phyloP scores from a whole-genome alignment of 2,888 invertebrate species.

The Arrhopalites spinosus region DNA sequence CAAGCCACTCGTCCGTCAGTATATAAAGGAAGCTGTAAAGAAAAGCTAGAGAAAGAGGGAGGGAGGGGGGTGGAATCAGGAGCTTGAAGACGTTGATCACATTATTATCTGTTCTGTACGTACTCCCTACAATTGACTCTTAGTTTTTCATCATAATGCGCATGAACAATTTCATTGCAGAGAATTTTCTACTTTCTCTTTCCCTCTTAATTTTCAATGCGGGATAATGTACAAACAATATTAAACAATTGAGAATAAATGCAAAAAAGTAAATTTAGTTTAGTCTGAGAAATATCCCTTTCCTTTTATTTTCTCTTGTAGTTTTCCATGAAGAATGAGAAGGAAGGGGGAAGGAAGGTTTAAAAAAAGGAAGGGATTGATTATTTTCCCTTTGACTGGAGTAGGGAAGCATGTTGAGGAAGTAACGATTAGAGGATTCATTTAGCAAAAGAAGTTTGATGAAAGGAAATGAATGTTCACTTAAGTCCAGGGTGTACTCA shows the following conservation, averaged over 20 bases:
- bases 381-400: conserved; percentile 35
- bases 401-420: conserved; percentile 37
- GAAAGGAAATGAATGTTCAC: conserved; percentile 39
- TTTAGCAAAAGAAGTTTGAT: conserved; percentile 39
- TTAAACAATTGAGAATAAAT: too few species aligned
- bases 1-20: not conserved
- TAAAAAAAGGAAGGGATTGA: conserved; percentile 32
- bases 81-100: too few species aligned
- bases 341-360: not conserved
- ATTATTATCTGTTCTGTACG: not conserved
- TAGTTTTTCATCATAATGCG: not conserved
- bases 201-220: too few species aligned
- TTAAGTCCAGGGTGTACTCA: conserved; percentile 28
- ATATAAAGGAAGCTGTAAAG: too few species aligned
- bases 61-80: not conserved
- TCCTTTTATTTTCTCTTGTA: too few species aligned
- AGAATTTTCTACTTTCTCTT: conserved; percentile 7
- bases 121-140: not conserved
- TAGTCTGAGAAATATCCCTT: too few species aligned
- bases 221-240: too few species aligned
- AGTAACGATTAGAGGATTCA: conserved; percentile 41
- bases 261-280: too few species aligned
- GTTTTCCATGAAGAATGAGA: too few species aligned
- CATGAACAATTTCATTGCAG: not conserved
- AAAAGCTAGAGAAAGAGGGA: not conserved